Percentiles rank a stretch among this genome's conserved stretches.
Conservation (phyloP, 2,888 invertebrate genomes). For the Ecdyonurus torrentis region DNA sequence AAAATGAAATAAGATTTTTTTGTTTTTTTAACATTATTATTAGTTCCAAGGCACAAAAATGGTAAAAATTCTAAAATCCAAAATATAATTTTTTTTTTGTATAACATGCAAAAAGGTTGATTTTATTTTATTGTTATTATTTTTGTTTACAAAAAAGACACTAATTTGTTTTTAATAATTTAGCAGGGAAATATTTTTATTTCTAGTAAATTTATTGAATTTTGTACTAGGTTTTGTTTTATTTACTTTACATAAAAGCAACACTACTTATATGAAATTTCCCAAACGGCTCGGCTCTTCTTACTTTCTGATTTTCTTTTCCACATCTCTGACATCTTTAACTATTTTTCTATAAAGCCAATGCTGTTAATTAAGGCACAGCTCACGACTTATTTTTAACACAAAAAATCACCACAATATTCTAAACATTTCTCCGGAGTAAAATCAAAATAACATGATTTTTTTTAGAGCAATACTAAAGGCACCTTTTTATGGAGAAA, state of each 20-base stretch:
- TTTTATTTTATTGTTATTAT: background rate
- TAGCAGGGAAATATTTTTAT: background rate
- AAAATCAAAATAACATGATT: background rate
- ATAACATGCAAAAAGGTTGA: background rate
- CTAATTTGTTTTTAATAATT: background rate
- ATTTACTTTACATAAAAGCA: too few species aligned
- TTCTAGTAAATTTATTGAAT: background rate
- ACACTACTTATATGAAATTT: too few species aligned
- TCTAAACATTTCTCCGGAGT: background rate
- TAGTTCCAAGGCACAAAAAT: conserved; percentile 3
- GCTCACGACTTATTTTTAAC: background rate
- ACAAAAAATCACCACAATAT: background rate
- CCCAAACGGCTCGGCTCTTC: too few species aligned
- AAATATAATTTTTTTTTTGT: background rate
- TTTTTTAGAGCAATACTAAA: background rate
- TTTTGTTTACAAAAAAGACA: background rate
- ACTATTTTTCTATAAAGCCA: background rate
- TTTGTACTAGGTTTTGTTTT: conserved; percentile 1
- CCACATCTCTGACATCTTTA: background rate
- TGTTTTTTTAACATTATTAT: too few species aligned
- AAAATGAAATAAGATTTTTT: conserved; percentile 1
- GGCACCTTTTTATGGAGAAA: background rate
- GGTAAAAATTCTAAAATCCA: background rate
- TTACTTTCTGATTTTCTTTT: too few species aligned
- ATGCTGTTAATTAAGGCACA: background rate